Base-by-base conservation (phyloP, 2,888 invertebrate species). In the Hydrotaea cyrtoneurina region DNA sequence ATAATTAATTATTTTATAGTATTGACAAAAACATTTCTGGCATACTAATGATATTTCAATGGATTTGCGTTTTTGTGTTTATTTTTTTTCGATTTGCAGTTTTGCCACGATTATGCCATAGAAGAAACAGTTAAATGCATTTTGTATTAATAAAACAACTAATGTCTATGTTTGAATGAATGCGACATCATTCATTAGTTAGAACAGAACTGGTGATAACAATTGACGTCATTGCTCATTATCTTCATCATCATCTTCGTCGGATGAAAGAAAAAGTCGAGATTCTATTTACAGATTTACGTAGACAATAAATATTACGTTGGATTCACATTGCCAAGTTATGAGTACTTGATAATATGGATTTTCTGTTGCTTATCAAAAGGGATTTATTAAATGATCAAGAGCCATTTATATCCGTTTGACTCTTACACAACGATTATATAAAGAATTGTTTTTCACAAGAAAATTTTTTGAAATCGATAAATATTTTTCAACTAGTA, bases 21-120 rank as follows among this genome's bases (percentile, higher is more conserved):
- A 43, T 19, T 53, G 50, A 76, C 36, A 66, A 21, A 76, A 57
- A 53, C 79, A n/a, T 55, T 73, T 53, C 59, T n/a, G 31, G 81
- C 78, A 85, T 85, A 82, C 73, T 82, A 85, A 85, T 82, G 76
- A 82, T 59, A 74, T 76, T 76, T 0, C 43, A 66, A 19, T 19
- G 39, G 39, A 7, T 43, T 17, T 39, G 15, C 13, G 26, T 11
- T 77, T 43, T 43, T 26, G 57, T 17, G 53, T n/a, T n/a, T n/a
- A n/a, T n/a, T n/a, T n/a, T n/a, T n/a, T n/a, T n/a, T n/a, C 50
- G 72, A 2, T 72, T 76, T 75, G 79, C 21, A 76, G 72, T 57
- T 64, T 72, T 73, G 43, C 19, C n/a, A 55, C 50, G 5, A n/a
- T 3, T 13, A 50, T 50, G 13, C n/a, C n/a, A 50, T 2, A 50